Base-by-base conservation (phyloP, 1,140 invertebrate genomes). In the Drosophila sucinea region DNA sequence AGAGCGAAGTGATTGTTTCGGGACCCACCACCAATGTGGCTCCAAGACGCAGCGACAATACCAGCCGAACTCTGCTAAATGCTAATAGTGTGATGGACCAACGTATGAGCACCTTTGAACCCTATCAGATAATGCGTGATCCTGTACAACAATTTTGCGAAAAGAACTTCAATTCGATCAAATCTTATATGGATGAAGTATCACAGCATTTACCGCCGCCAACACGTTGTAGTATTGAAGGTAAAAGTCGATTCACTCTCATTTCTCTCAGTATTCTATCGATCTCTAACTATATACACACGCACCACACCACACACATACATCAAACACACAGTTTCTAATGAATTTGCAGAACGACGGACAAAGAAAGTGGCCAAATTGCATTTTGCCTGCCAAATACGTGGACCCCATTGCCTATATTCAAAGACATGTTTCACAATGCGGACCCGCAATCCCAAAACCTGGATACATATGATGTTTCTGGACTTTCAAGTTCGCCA, bases 391-490 rank as follows among this genome's bases (percentile, higher is more conserved):
- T 98, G 98, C 93, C 96, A 97, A 90, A 95, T 95, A 17, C 94
- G 96, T 85, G 96, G 96, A 11, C 95, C 96, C 69, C 96, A 98
- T 92, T 99, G 98, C 92, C 94, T 98, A n/a, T 98, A 98, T 93
- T 95, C 95, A 60, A 95, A 95, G 82, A 95, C 96, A 54, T 95
- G 96, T 87, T 98, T 98, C 92, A 96, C 95, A 1, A 95, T 98
- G 94, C 95, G 97, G 84, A 98, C 97, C 47, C 94, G 96, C 74
- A 95, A 96, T 92, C 96, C 97, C 8, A 94, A 96, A 76, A 95
- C 96, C 60, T 99, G 97, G 98, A 97, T 98, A 71, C 98, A 98
- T 93, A 94, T 99, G 17, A 98, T 98, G 97, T 98, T 98, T 93
- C 94, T 99, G 41, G 96, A 97, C 69, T 94, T 98, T 77, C 96